A percentile compares a stretch with the other conserved stretches of the same genome.
Evolutionary conservation across 1,140 invertebrate species (phyloP).

Genomic region (Conus betulinus): DNA sequence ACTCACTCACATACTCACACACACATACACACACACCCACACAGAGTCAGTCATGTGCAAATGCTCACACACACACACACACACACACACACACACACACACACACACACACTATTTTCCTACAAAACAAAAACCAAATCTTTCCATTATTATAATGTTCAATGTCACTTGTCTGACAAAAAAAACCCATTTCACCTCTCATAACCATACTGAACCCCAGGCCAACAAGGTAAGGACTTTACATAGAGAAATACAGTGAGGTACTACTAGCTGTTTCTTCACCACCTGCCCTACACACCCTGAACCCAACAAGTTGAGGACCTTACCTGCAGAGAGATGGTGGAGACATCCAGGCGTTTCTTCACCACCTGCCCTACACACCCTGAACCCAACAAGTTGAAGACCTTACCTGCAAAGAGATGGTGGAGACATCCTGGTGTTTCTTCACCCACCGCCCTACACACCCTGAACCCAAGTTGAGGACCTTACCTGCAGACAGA

Average conservation of each 20-base stretch:
- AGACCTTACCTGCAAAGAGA: slow-evolving; percentile 66
- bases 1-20: background rate
- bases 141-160: background rate
- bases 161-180: too few species aligned
- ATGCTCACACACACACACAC: background rate
- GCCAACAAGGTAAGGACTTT: too few species aligned
- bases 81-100: slow-evolving; percentile 2
- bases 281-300: background rate
- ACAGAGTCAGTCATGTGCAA: background rate
- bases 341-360: slow-evolving; percentile 68
- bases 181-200: too few species aligned
- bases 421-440: slow-evolving; percentile 66
- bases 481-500: too few species aligned
- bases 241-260: too few species aligned
- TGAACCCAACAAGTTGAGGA: background rate
- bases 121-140: background rate
- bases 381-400: background rate
- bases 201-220: too few species aligned
- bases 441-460: slow-evolving; percentile 30
- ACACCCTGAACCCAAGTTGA: too few species aligned
- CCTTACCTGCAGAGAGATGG: slow-evolving; percentile 68
- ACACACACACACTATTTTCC: background rate
- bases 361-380: slow-evolving; percentile 68
- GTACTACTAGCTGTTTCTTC: slow-evolving; percentile 61
- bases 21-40: background rate